Percentiles rank a stretch among this genome's conserved stretches.
Evolutionary conservation across 2,888 invertebrate species (phyloP).

Genomic region (Mythimna albipuncta): DNA sequence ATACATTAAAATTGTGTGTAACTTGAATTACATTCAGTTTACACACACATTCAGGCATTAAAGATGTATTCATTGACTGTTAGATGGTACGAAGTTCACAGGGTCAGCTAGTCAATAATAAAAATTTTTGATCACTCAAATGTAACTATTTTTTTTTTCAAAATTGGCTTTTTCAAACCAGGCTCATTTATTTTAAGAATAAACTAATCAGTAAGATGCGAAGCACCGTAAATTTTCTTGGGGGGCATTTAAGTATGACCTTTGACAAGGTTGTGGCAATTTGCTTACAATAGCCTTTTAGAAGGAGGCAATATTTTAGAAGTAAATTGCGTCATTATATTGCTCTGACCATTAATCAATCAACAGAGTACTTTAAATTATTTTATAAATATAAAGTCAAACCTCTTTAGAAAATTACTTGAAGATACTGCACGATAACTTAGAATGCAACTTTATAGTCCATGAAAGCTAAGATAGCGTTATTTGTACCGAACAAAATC

Average conservation of each 20-base stretch:
- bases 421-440: background rate
- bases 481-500: slow-evolving; percentile 6
- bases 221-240: background rate
- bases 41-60: too few species aligned
- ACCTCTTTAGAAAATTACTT: slow-evolving; percentile 34
- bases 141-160: too few species aligned
- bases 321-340: background rate
- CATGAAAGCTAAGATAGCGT: background rate
- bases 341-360: slow-evolving; percentile 13
- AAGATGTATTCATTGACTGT: too few species aligned
- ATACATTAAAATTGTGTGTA: too few species aligned
- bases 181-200: background rate
- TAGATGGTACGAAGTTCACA: too few species aligned
- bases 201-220: slow-evolving; percentile 6
- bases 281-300: background rate
- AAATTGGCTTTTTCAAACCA: too few species aligned
- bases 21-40: too few species aligned
- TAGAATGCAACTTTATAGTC: slow-evolving; percentile 9
- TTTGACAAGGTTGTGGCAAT: slow-evolving; percentile 11
- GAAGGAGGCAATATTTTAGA: slow-evolving; percentile 3
- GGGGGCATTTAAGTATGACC: slow-evolving; percentile 7
- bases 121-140: too few species aligned
- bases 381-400: slow-evolving; percentile 16
- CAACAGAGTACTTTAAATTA: slow-evolving; percentile 20
- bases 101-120: too few species aligned